Evolutionary conservation across 2,797 vertebrate genomes (phyloP), one percentile per base, ranked within the genome.

Genomic region (Chromobotia macracanthus): DNA sequence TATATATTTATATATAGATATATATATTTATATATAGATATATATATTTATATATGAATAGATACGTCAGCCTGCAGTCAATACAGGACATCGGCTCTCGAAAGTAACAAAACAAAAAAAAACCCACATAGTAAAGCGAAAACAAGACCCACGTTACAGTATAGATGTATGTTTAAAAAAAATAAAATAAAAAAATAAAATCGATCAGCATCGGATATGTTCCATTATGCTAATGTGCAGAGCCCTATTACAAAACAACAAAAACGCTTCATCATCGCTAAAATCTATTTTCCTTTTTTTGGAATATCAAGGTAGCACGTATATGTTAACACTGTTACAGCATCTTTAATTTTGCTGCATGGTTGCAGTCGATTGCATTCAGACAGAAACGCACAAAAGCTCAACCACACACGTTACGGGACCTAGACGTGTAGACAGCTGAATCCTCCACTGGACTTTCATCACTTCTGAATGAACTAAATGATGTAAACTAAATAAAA

Each of bases 51-150:
- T 91, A 90, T 91, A 91, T 89, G 89, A 89, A 90, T 92, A 91
- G 91, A 92, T 92, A 94, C 93, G 90, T 89, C 92, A 86, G 88
- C 96, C 97, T 91, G 95, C 95, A 96, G 92, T 96, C 95, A 95
- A 95, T 95, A 94, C 95, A 95, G 95, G 95, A 94, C 90, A 90
- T 89, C 86, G 92, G 93, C 92, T 94, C 89, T 93, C 88, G 86
- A 84, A 80, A 82, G 71, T 68, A 83, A 78, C 65, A 70, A 89
- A 89, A 85, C 64, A 61, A 85, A 88, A 86, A 89, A 91, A 90
- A 85, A 44, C 9, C 1, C 88, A 92, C 83, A 85, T 87, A 78
- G 82, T 82, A 84, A 85, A 77, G 80, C 84, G 16, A 75, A 51
- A 66, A 67, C 35, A 55, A 78, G 84, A 90, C 25, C 5, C 31